Evolutionary conservation across 1,140 invertebrate species (phyloP), one percentile per base, ranked within the genome.

Genomic region (Stegodyphus mimosarum): DNA sequence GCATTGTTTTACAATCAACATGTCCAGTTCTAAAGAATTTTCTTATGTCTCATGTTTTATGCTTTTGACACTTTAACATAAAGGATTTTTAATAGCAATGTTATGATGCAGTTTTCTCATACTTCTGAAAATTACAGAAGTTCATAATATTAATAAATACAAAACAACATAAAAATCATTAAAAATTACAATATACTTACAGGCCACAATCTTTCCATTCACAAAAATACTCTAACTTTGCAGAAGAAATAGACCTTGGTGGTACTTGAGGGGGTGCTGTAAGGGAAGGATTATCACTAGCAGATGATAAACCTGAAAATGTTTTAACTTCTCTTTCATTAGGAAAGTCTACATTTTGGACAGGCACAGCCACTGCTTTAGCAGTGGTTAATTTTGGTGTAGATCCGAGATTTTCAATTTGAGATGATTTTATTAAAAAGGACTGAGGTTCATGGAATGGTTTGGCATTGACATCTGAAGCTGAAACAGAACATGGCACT

Each of bases 121-220:
- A 33, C 33, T 33, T 33, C 33, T 33, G 33, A 33, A 33, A 33
- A 33, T 33, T 33, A 3, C 3, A 33, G 1, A 1, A 33, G 33
- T 33, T 33, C 33, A 33, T 33, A 33, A 33, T 33, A 33, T 33
- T 33, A 33, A 33, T 3, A 33, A 33, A 60, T 60, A 60, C 55
- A 60, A 60, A 60, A 11, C 15, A 9, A 60, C 9, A 60, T 11
- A 60, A 60, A 60, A 13, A 33, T 10, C 15, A 15, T 13, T n/a
- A 33, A 9, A 33, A 50, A 67, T 64, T 7, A 53, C 15, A 50
- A n/a, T 66, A 67, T 48, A 89, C 89, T 92, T 91, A 95, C 94
- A 93, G 93, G 86, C 94, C 93, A 92, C 97, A 98, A 15, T 95
- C 95, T 81, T 95, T 93, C 97, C 97, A 98, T 89, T 98, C 96